Evolutionary conservation across 1,140 invertebrate species (phyloP).

Genomic region (Zaprionus camerounensis): DNA sequence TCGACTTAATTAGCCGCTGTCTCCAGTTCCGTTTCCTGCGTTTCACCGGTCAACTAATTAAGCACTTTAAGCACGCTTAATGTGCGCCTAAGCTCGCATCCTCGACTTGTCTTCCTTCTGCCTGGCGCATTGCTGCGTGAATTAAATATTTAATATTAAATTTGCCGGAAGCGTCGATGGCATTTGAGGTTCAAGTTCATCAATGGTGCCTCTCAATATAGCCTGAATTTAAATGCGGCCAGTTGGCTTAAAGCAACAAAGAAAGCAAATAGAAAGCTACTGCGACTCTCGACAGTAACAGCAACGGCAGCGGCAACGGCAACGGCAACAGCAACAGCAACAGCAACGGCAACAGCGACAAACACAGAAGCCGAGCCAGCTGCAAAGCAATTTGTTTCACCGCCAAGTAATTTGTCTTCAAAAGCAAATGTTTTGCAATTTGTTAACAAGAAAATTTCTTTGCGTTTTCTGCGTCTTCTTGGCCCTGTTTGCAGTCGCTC

Average conservation of each 20-base stretch:
- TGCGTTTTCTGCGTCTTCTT: slow-evolving; percentile 58
- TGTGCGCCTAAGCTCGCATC: not conserved
- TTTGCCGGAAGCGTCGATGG: slow-evolving; percentile 8
- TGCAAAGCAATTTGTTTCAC: slow-evolving; percentile 77
- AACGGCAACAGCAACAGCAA: no score
- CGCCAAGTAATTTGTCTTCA: slow-evolving; percentile 80
- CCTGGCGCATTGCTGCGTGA: slow-evolving; percentile 3
- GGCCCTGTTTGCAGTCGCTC: slow-evolving; percentile 38
- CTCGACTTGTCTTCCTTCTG: not conserved
- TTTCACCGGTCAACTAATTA: slow-evolving; percentile 22
- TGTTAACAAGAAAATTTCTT: slow-evolving; percentile 81
- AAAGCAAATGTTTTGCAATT: slow-evolving; percentile 82
- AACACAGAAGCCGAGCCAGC: slow-evolving; percentile 24
- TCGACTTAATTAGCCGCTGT: slow-evolving; percentile 50
- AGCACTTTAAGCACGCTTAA: slow-evolving; percentile 41
- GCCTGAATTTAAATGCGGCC: slow-evolving; percentile 34
- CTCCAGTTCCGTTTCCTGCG: not conserved
- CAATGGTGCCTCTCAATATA: slow-evolving; percentile 10
- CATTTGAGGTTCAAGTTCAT: slow-evolving; percentile 45
- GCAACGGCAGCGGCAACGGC: no score
- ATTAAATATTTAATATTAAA: slow-evolving; percentile 42
- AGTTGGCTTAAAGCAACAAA: slow-evolving; percentile 29
- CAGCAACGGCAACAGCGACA: not conserved
- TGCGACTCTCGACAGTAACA: not conserved
- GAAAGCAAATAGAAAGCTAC: not conserved